Evolutionary conservation across 2,888 invertebrate genomes (phyloP).

Genomic region (Tetranychus piercei): DNA sequence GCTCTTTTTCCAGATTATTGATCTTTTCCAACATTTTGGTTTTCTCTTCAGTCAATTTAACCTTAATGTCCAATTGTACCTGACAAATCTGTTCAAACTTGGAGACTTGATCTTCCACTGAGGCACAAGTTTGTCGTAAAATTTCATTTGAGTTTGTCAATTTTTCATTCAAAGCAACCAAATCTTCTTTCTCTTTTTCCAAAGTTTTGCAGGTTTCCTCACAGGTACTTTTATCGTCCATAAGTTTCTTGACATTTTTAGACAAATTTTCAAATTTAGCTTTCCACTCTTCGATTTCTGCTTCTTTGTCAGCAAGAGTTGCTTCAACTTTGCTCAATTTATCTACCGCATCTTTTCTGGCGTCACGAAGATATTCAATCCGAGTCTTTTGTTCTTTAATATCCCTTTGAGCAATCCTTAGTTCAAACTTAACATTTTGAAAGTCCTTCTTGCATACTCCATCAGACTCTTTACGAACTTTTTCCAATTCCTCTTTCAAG

Average conservation of each 20-base stretch:
- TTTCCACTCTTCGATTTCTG: neutral
- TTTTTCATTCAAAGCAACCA: conserved; percentile 28
- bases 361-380: neutral
- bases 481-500: neutral
- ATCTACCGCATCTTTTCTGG: neutral
- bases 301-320: neutral
- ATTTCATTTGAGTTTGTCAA: neutral
- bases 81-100: conserved; percentile 28
- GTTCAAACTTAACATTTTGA: neutral
- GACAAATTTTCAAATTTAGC: neutral
- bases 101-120: neutral
- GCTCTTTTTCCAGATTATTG: neutral
- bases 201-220: conserved; percentile 26
- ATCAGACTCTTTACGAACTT: neutral
- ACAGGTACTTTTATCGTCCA: neutral
- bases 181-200: conserved; percentile 36
- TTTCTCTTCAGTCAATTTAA: conserved; percentile 41
- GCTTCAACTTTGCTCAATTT: neutral
- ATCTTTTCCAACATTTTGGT: conserved; percentile 16
- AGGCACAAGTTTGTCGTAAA: neutral
- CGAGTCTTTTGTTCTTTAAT: neutral
- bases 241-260: neutral
- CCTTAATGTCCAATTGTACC: conserved; percentile 35
- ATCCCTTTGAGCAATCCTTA: neutral
- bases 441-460: neutral